Conservation (phyloP, 1,140 invertebrate species). For the Neelides sp. region DNA sequence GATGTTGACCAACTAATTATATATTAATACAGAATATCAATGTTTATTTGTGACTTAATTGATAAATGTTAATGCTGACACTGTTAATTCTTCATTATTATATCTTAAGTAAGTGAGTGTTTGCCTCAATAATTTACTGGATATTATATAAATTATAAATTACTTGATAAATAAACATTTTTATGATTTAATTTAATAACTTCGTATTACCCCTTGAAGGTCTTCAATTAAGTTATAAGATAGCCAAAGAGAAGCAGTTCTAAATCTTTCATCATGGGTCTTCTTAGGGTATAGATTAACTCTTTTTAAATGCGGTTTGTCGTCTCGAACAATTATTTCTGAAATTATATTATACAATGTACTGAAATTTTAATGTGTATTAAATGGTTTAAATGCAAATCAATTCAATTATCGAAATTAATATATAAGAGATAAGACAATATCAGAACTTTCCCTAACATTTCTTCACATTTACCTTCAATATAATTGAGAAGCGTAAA, state of each 20-base stretch:
- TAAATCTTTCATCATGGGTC: slow-evolving; percentile 22
- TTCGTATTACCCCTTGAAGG: slow-evolving; percentile 21
- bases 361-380: too few relatives aligned
- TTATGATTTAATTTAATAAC: too few relatives aligned
- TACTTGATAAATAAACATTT: too few relatives aligned
- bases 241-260: slow-evolving; percentile 22
- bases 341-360: background rate
- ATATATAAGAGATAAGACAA: background rate
- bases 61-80: too few relatives aligned
- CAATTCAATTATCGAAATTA: background rate
- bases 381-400: background rate
- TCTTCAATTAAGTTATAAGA: slow-evolving; percentile 25
- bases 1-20: too few relatives aligned
- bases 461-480: slow-evolving; percentile 9
- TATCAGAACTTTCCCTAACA: background rate
- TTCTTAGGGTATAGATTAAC: slow-evolving; percentile 19
- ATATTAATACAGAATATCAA: too few relatives aligned
- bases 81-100: too few relatives aligned
- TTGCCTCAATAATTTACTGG: too few relatives aligned
- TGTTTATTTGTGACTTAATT: too few relatives aligned
- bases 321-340: slow-evolving; percentile 18
- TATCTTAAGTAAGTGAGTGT: too few relatives aligned
- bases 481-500: slow-evolving; percentile 20
- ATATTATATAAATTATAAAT: too few relatives aligned
- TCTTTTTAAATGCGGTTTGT: slow-evolving; percentile 15